phyloP scores from a whole-genome alignment of 2,113 vertebrate genomes.

The Ia io region DNA sequence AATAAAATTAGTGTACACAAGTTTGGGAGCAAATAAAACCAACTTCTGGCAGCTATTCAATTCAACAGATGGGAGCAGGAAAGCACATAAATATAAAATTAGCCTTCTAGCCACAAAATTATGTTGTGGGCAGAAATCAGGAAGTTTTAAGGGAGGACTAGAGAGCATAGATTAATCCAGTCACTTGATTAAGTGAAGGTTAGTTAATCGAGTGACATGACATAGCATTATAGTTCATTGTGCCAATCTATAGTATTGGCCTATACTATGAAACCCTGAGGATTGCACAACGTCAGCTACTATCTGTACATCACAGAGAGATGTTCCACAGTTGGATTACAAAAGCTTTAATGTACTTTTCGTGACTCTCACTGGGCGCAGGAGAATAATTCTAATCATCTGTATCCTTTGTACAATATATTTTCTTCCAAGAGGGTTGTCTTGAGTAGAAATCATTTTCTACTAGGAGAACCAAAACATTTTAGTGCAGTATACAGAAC shows the following conservation, averaged over 20 bases:
- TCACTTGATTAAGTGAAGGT: not conserved
- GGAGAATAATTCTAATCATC: not conserved
- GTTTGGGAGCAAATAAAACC: conserved; percentile 36
- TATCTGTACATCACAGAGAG: not conserved
- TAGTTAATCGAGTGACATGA: not conserved
- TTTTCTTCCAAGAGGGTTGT: not conserved
- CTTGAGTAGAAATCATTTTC: not conserved
- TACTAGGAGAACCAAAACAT: not conserved
- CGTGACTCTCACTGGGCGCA: not conserved
- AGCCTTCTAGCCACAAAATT: not conserved
- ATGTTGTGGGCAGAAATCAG: not conserved
- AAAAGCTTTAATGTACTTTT: not conserved
- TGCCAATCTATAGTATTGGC: not conserved
- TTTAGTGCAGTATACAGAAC: not conserved
- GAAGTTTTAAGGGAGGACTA: not conserved
- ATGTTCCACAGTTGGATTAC: not conserved
- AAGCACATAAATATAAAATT: not conserved
- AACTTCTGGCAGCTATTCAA: not conserved
- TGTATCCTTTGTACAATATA: not conserved
- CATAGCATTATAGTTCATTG: not conserved
- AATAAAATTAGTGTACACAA: not conserved
- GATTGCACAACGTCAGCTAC: not conserved
- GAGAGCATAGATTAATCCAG: not conserved
- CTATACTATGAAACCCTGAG: not conserved
- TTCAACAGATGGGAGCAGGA: not conserved